phyloP scores from a whole-genome alignment of 2,113 vertebrate species.

The Dendropsophus ebraccatus region DNA sequence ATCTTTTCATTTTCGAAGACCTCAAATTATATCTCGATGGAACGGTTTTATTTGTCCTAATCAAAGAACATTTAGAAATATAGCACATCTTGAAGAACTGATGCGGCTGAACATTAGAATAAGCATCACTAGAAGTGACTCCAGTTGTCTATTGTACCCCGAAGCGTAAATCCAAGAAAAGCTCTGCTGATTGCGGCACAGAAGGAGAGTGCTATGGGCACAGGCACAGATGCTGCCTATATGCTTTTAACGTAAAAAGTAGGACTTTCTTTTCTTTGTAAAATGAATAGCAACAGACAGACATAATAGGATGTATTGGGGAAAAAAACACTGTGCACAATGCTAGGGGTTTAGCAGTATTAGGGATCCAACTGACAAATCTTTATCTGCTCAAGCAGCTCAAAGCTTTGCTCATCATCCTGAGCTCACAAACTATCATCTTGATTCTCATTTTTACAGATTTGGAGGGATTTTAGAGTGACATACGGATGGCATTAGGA shows the following conservation, averaged over 20 bases:
- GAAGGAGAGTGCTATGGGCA: slow-evolving; percentile 65
- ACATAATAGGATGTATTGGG: slow-evolving; percentile 61
- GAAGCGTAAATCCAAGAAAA: slow-evolving; percentile 67
- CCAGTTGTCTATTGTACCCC: slow-evolving; percentile 66
- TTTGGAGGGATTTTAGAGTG: slow-evolving; percentile 66
- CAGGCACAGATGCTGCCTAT: slow-evolving; percentile 66
- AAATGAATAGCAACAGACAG: slow-evolving; percentile 63
- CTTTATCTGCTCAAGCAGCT: slow-evolving; percentile 65
- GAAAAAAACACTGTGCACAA: slow-evolving; percentile 62
- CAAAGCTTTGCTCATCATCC: slow-evolving; percentile 63
- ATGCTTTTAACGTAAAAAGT: slow-evolving; percentile 63
- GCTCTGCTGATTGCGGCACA: slow-evolving; percentile 64
- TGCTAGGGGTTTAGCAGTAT: slow-evolving; percentile 65
- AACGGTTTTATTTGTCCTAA: neutral
- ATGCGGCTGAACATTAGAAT: slow-evolving; percentile 40
- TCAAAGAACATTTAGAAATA: neutral
- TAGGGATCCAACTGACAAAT: slow-evolving; percentile 67
- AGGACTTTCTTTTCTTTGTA: slow-evolving; percentile 61
- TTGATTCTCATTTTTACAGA: slow-evolving; percentile 67
- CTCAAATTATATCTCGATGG: neutral
- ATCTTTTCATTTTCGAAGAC: neutral
- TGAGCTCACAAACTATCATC: slow-evolving; percentile 62
- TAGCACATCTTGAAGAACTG: neutral
- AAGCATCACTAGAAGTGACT: slow-evolving; percentile 65
- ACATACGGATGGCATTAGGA: slow-evolving; percentile 66